phyloP scores from a whole-genome alignment of 2,797 vertebrate genomes.

The Astyanax mexicanus region DNA sequence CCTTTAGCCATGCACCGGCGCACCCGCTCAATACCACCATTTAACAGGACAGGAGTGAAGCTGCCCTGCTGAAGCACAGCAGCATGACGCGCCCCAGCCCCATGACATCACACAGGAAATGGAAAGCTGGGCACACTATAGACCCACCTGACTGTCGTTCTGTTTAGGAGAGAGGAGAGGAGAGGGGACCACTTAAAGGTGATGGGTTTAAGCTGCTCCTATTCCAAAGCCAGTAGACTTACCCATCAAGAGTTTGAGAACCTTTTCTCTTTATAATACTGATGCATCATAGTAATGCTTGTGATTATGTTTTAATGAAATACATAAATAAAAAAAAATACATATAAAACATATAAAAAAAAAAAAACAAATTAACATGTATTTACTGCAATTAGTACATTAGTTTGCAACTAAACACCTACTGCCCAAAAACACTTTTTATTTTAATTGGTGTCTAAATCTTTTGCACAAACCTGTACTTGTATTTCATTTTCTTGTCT shows the following conservation, averaged over 20 bases:
- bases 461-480: no score
- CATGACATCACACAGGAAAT: constrained; percentile 48
- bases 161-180: not conserved
- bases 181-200: not conserved
- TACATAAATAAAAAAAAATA: no score
- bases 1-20: constrained; percentile 53
- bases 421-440: no score
- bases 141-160: not conserved
- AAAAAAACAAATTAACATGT: no score
- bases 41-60: constrained; percentile 27
- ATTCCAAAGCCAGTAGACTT: constrained; percentile 2
- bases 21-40: constrained; percentile 56
- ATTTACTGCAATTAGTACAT: no score
- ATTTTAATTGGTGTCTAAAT: no score
- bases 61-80: constrained; percentile 16
- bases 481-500: no score
- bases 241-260: no score
- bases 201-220: not conserved
- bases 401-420: no score
- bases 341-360: no score
- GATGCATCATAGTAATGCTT: no score
- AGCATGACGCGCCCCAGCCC: constrained; percentile 27
- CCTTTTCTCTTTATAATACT: no score
- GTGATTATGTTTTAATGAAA: not conserved
- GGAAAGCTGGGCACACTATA: constrained; percentile 36